These are phyloP conservation scores for Parnassius smintheus DNA, from an alignment of 2,888 invertebrate genomes.

Conservation along the genomic window DNA sequence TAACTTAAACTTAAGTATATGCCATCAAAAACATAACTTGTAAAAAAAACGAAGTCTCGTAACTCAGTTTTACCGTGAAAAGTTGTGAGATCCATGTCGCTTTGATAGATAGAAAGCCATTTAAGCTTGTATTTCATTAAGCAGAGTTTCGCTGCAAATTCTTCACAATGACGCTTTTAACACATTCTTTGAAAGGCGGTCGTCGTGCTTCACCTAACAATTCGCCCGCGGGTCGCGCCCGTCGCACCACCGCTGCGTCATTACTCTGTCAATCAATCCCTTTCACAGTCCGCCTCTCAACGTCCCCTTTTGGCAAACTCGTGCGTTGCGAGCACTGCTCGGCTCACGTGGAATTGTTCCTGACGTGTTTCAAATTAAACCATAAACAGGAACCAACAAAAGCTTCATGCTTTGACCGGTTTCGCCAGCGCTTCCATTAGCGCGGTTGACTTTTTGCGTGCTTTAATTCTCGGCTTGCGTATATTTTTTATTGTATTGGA, in stretches of 20 bases:
- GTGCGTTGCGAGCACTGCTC: slow-evolving; percentile 1
- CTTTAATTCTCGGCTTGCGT: slow-evolving; percentile 10
- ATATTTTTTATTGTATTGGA: too few relatives aligned
- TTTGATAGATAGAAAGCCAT: too few relatives aligned
- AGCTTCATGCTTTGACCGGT: slow-evolving; percentile 13
- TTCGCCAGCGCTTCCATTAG: slow-evolving; percentile 11
- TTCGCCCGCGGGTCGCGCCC: slow-evolving; percentile 13
- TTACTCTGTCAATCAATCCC: slow-evolving; percentile 33
- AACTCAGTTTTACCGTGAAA: too few relatives aligned
- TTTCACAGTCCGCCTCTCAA: slow-evolving; percentile 12
- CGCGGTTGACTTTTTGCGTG: slow-evolving; percentile 3
- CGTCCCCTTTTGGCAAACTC: slow-evolving; percentile 8
- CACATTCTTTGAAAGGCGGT: background rate
- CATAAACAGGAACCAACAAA: slow-evolving; percentile 11
- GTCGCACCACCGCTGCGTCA: slow-evolving; percentile 10
- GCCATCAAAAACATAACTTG: too few relatives aligned
- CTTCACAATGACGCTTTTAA: background rate
- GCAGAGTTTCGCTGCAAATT: too few relatives aligned
- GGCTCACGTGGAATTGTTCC: slow-evolving; percentile 4
- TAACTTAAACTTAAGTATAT: too few relatives aligned
- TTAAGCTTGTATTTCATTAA: too few relatives aligned
- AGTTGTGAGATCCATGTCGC: too few relatives aligned
- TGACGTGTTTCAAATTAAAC: slow-evolving; percentile 14
- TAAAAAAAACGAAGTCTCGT: too few relatives aligned
- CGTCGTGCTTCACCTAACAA: slow-evolving; percentile 14